Evolutionary conservation across 23 tunicate species (phyloP).

Genomic region (Trididemnum miniatum): DNA sequence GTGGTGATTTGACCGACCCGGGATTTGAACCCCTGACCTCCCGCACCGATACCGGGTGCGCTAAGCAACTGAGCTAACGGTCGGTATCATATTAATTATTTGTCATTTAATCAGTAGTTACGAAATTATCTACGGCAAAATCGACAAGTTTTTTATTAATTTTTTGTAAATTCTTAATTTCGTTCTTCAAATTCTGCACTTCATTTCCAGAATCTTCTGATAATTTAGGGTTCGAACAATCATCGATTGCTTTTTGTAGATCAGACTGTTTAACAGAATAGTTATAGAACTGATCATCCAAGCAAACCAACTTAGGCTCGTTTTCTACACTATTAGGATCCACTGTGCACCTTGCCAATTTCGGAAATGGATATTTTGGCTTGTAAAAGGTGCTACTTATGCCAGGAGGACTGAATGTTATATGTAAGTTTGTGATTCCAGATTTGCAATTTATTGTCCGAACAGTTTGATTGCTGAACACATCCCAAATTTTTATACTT

Average conservation of each 20-base stretch:
- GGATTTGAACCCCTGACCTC: too few species aligned
- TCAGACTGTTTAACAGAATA: not conserved
- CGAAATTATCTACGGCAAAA: constrained; percentile 34
- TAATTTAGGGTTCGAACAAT: not conserved
- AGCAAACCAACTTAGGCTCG: not conserved
- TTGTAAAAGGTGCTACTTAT: constrained; percentile 14
- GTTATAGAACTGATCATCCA: not conserved
- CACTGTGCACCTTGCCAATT: not conserved
- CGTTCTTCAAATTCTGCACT: constrained; percentile 6
- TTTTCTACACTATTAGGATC: constrained; percentile 4
- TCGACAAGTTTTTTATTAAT: constrained; percentile 41
- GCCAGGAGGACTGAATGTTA: constrained; percentile 6
- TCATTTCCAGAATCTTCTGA: not conserved
- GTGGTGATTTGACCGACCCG: too few species aligned
- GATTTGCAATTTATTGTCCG: constrained; percentile 26
- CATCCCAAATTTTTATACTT: constrained; percentile 61
- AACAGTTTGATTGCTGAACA: constrained; percentile 56
- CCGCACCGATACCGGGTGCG: too few species aligned
- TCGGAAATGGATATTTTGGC: constrained; percentile 41
- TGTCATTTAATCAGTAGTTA: constrained; percentile 29
- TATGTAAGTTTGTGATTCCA: constrained; percentile 22
- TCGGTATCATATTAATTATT: too few species aligned
- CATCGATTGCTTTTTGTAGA: not conserved
- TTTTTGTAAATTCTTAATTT: constrained; percentile 10
- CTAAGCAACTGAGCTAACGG: too few species aligned